phyloP scores from a whole-genome alignment of 2,888 invertebrate species.

The Caenorhabditis sp. region DNA sequence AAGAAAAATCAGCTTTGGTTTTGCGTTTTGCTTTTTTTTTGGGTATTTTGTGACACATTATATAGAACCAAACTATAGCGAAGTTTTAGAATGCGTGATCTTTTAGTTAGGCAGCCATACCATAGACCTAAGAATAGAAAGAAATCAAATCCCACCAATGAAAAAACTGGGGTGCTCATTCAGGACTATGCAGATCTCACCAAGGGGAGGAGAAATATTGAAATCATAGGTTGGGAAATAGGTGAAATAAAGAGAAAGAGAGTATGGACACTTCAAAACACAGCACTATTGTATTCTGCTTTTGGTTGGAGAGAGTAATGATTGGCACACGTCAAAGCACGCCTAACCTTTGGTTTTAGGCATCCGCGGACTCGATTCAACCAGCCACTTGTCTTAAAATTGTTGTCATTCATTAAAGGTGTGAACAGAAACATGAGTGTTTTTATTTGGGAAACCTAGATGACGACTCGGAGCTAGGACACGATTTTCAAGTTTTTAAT shows the following conservation, averaged over 20 bases:
- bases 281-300: slow-evolving; percentile 56
- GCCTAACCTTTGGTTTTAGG: slow-evolving; percentile 57
- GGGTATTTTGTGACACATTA: slow-evolving; percentile 13
- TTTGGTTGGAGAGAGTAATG: slow-evolving; percentile 40
- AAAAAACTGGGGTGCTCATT: slow-evolving; percentile 47
- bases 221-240: slow-evolving; percentile 55
- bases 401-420: slow-evolving; percentile 28
- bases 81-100: slow-evolving; percentile 48
- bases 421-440: neutral
- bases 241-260: slow-evolving; percentile 55
- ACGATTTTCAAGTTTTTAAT: slow-evolving; percentile 17
- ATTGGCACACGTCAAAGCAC: slow-evolving; percentile 61
- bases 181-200: slow-evolving; percentile 52
- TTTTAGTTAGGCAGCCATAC: slow-evolving; percentile 56
- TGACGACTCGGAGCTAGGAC: slow-evolving; percentile 20
- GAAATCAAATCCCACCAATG: slow-evolving; percentile 53
- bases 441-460: slow-evolving; percentile 14
- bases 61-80: slow-evolving; percentile 54
- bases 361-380: slow-evolving; percentile 54
- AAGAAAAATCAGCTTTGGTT: slow-evolving; percentile 23
- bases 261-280: slow-evolving; percentile 61
- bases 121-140: slow-evolving; percentile 37
- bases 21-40: slow-evolving; percentile 1
- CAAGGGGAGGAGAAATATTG: slow-evolving; percentile 35
- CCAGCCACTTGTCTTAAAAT: slow-evolving; percentile 56